Conservation (phyloP, 2,888 invertebrate genomes). For the Cartodere bifasciata region DNA sequence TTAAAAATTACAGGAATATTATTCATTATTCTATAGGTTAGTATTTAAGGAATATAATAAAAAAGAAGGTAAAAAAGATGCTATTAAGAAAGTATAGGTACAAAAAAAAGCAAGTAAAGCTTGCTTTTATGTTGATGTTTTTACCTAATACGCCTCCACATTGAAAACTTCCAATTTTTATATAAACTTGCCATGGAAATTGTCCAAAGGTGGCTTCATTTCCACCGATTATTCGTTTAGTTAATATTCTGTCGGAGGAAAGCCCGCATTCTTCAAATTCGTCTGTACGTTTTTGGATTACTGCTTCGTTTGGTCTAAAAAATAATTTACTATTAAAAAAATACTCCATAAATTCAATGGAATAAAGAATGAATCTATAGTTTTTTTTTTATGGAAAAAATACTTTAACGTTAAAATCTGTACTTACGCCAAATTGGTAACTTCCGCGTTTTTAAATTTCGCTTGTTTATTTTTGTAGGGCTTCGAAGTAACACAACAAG, state of each 20-base stretch:
- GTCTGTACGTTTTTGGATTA: constrained; percentile 26
- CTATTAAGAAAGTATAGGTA: constrained; percentile 1
- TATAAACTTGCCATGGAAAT: constrained; percentile 79
- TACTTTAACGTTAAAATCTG: not conserved
- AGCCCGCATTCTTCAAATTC: constrained; percentile 53
- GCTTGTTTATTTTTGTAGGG: constrained; percentile 15
- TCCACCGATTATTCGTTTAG: constrained; percentile 72
- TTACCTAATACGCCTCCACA: constrained; percentile 67
- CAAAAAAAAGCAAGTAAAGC: not conserved
- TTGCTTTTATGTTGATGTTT: too few species aligned
- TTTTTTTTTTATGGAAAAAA: not conserved
- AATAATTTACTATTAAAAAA: not conserved
- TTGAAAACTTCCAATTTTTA: constrained; percentile 69
- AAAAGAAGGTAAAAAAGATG: not conserved
- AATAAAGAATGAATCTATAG: not conserved
- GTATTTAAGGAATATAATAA: not conserved
- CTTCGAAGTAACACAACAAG: constrained; percentile 50
- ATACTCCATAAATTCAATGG: not conserved
- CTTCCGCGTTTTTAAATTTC: constrained; percentile 1
- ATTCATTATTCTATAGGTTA: constrained; percentile 1
- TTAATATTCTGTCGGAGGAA: constrained; percentile 42
- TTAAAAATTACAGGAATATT: constrained; percentile 23
- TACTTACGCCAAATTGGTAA: constrained; percentile 5
- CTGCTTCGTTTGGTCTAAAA: constrained; percentile 9
- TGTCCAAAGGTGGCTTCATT: constrained; percentile 63